Percentiles rank a stretch among this genome's conserved stretches.
Evolutionary conservation across 2,888 invertebrate species (phyloP).

Genomic region (Calameuta pallipes): DNA sequence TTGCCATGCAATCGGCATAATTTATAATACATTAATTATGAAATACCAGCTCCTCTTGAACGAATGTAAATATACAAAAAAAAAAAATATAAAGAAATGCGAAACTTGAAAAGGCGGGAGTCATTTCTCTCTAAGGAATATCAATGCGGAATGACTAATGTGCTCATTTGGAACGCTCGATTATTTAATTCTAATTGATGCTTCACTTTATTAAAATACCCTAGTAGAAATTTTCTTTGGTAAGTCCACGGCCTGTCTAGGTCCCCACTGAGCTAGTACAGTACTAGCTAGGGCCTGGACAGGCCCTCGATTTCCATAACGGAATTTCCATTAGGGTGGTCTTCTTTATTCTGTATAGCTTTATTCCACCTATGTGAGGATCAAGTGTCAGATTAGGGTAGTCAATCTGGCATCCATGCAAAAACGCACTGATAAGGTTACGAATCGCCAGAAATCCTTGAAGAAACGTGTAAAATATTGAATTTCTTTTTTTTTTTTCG

Average conservation of each 20-base stretch:
- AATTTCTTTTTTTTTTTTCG: not conserved
- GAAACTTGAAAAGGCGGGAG: not conserved
- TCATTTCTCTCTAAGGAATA: not conserved
- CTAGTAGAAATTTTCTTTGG: not conserved
- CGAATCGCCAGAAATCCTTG: not conserved
- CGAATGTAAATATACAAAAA: not conserved
- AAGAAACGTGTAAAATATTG: not conserved
- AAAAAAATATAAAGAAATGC: not conserved
- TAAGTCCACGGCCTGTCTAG: not conserved
- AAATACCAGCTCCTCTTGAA: not conserved
- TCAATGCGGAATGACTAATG: not conserved
- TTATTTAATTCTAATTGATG: not conserved
- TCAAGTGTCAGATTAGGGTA: not conserved
- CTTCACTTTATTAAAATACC: not conserved
- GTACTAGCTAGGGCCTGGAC: not conserved
- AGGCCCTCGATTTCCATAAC: not conserved
- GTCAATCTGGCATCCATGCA: not conserved
- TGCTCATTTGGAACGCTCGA: not conserved
- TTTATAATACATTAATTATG: not conserved
- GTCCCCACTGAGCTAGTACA: not conserved
- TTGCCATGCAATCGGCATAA: not conserved
- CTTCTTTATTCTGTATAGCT: too few relatives aligned
- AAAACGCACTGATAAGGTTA: not conserved
- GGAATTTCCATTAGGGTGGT: not conserved
- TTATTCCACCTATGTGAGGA: too few relatives aligned